Base-by-base conservation (phyloP, 2,888 invertebrate genomes). In the Papilio demoleus region DNA sequence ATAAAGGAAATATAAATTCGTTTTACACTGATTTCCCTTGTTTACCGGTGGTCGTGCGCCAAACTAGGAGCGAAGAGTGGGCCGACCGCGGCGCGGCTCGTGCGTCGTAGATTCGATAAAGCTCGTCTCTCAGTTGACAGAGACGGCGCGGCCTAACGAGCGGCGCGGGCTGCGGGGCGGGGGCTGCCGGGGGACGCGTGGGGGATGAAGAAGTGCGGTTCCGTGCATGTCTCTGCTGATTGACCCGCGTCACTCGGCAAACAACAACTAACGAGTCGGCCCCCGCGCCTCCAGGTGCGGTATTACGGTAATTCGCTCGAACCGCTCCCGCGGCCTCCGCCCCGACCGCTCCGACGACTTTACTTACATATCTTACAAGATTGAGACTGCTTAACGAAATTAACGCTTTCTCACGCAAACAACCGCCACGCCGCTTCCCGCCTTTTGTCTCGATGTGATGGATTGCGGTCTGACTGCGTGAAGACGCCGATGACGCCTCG, bases 181-280 rank as follows among this genome's bases (percentile, higher is more conserved):
- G 72, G 68, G 83, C 80, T 76, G 73, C 56, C 76, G 78, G 78
- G 78, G 76, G 79, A 74, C 75, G 81, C 74, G 53, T 72, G 76
- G 77, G 78, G 81, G 79, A 80, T 82, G 91, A 92, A 92, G 92
- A 92, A 92, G 90, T 92, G 92, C 89, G 92, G 92, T 92, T 90
- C 92, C 92, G 88, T 92, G 92, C 92, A 92, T 92, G 92, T 88
- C 91, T 89, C 91, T 91, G 90, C 92, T 92, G 92, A 92, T 92
- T 92, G 92, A 92, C 92, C 92, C 91, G 92, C 91, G 92, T 91
- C 91, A 92, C 92, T 92, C 87, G 86, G 90, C 92, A 92, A 92
- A 92, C 92, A 92, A 92, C 92, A 92, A 92, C 91, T 92, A 92
- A 92, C 92, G 92, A 92, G 91, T 88, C 86, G 86, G 84, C 86